Evolutionary conservation across 1,140 invertebrate species (phyloP), one percentile per base, ranked within the genome.

Genomic region (Lethrus apterus): DNA sequence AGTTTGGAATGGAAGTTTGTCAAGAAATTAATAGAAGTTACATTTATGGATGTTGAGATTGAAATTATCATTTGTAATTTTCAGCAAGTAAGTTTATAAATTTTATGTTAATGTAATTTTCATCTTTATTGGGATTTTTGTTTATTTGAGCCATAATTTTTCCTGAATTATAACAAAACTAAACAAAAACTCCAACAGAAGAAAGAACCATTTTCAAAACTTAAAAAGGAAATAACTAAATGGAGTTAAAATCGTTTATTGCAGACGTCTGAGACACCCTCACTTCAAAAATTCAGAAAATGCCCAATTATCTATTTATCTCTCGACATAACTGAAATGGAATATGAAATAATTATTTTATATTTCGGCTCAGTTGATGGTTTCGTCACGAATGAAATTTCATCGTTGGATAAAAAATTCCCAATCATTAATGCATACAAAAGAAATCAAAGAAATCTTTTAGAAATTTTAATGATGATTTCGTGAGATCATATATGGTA

Each of bases 1-100:
- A 56, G 69, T 14, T 58, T 83, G 7, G 63, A 79, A 47, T 83
- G 80, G 80, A 52, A 60, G 2, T 62, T 68, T 29, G 79, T 81
- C 0, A 70, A 64, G 48, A 44, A 49, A 1, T 60, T 76, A 44
- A 50, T 82, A 2, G 58, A 69, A 38, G 61, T 69, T 31, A 60
- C 77, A 2, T 81, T 81, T 58, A 36, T 48, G 33, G 56, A 70
- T 15, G 60, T 66, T 40, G 54, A 66, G n/a, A 47, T 74, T 24
- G 59, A 74, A 35, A 72, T 78, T 41, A 58, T 59, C 3, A 67
- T 77, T 3, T 78, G 74, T 54, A 71, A 69, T 52, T 70, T 67
- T 8, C 49, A 63, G 41, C 55, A 58, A 53, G 64, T 67, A 48
- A 58, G 56, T 49, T 43, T 30, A 21, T 34, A 10, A n/a, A n/a